A percentile compares a stretch with the other conserved stretches of the same genome.
phyloP scores from a whole-genome alignment of 1,140 invertebrate genomes.

The Ceratina australensis region DNA sequence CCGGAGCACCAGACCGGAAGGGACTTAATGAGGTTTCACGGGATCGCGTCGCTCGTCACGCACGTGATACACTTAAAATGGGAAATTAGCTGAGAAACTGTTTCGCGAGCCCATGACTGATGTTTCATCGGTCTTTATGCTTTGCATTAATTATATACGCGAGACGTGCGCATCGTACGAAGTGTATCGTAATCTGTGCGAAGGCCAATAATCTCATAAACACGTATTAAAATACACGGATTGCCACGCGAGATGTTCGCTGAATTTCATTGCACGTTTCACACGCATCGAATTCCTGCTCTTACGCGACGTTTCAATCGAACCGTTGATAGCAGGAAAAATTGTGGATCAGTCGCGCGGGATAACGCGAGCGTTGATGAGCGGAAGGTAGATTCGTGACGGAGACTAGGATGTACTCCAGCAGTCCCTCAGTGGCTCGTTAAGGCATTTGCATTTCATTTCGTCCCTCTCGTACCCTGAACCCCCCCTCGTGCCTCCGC shows the following conservation, averaged over 20 bases:
- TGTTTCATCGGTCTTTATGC: neutral
- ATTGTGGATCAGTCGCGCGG: constrained; percentile 35
- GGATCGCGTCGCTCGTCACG: constrained; percentile 43
- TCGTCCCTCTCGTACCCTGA: constrained; percentile 55
- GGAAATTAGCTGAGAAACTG: constrained; percentile 47
- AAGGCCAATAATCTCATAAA: too few species aligned
- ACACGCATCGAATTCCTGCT: too few species aligned
- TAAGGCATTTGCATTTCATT: constrained; percentile 81
- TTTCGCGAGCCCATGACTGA: constrained; percentile 1
- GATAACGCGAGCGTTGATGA: constrained; percentile 72
- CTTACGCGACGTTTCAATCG: too few species aligned
- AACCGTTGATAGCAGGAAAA: constrained; percentile 4
- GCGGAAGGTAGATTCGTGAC: constrained; percentile 74
- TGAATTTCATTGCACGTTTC: too few species aligned
- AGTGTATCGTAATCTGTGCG: too few species aligned
- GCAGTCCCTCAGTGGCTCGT: constrained; percentile 79
- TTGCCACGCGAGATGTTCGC: too few species aligned
- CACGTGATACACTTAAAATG: constrained; percentile 49
- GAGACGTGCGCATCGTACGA: neutral
- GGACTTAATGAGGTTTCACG: constrained; percentile 59
- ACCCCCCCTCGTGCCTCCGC: constrained; percentile 36
- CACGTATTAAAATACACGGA: too few species aligned
- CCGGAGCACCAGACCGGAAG: constrained; percentile 23
- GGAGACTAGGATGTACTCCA: constrained; percentile 70
- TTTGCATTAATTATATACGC: neutral